phyloP scores from a whole-genome alignment of 2,888 invertebrate species.

The Lissocephala sabroskyi region DNA sequence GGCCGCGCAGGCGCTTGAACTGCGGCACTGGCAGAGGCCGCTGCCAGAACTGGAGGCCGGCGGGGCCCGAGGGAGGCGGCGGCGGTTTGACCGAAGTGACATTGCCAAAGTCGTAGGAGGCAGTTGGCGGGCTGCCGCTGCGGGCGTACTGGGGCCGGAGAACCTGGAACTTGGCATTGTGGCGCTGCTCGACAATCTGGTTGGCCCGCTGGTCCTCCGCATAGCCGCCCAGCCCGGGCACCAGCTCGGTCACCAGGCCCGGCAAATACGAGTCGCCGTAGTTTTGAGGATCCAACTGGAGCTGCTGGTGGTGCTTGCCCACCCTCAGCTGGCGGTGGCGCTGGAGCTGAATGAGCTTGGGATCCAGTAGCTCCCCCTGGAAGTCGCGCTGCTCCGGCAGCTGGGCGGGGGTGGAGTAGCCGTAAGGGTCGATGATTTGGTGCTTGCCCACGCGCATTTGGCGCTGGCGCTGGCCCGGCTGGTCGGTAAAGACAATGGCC shows the following conservation, averaged over 20 bases:
- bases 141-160: not conserved
- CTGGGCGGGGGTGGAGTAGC: constrained; percentile 53
- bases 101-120: not conserved
- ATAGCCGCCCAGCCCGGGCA: no score
- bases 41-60: not conserved
- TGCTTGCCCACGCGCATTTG: constrained; percentile 30
- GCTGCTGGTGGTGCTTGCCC: constrained; percentile 39
- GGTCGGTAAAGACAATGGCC: constrained; percentile 67
- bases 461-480: constrained; percentile 35
- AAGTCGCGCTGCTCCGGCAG: constrained; percentile 24
- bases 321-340: constrained; percentile 42
- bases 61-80: not conserved
- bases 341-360: constrained; percentile 11
- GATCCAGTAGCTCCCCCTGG: not conserved
- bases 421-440: constrained; percentile 44
- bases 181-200: not conserved
- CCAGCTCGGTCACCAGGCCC: not conserved
- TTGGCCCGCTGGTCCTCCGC: constrained; percentile 1
- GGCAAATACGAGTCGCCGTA: not conserved
- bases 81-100: not conserved
- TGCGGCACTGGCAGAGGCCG: constrained; percentile 3
- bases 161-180: not conserved
- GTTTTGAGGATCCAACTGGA: constrained; percentile 14
- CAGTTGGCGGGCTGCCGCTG: not conserved
- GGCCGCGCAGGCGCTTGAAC: constrained; percentile 21